Evolutionary conservation across 1,140 invertebrate genomes (phyloP), one percentile per base, ranked within the genome.

Genomic region (Anadara kagoshimensis): DNA sequence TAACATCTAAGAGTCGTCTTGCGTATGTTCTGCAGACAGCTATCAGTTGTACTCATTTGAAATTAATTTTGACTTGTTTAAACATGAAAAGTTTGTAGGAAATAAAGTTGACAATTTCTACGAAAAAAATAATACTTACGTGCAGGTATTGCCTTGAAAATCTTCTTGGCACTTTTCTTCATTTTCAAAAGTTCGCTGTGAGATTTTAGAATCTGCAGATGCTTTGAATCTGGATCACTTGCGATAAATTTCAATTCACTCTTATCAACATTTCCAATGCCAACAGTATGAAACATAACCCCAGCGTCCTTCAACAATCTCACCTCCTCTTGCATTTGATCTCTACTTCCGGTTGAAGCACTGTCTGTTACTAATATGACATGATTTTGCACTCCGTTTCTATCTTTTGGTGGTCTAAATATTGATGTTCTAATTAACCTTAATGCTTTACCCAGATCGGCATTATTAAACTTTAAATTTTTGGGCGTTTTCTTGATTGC

Each of bases 291-390:
- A n/a, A 83, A 73, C 43, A 75, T 41, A 5, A 61, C 56, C n/a
- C 61, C 64, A 43, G 62, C 18, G 1, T 29, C 24, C 7, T 75
- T 70, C 0, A 66, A 22, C 12, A 41, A 0, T 12, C 53, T 44
- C 2, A 56, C 14, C 36, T 73, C 71, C 5, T 14, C 24, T 18
- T 47, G 14, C 12, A 72, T 44, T 10, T 66, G n/a, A 18, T 26
- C 58, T 5, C 41, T 7, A 54, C 56, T 41, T 3, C 43, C 24
- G 20, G 75, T 73, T 0, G 81, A 73, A 11, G 63, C 44, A 22
- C 57, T 75, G 56, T 85, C 83, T 1, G 82, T 81, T 7, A 85
- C 18, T 0, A 85, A 22, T 45, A 83, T 68, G 18, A 72, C 22
- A 26, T 81, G 57, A n/a, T 81, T 77, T 22, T 69, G 59, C 0